Base-by-base conservation (phyloP, 2,797 vertebrate species). In the Danionella dracula region DNA sequence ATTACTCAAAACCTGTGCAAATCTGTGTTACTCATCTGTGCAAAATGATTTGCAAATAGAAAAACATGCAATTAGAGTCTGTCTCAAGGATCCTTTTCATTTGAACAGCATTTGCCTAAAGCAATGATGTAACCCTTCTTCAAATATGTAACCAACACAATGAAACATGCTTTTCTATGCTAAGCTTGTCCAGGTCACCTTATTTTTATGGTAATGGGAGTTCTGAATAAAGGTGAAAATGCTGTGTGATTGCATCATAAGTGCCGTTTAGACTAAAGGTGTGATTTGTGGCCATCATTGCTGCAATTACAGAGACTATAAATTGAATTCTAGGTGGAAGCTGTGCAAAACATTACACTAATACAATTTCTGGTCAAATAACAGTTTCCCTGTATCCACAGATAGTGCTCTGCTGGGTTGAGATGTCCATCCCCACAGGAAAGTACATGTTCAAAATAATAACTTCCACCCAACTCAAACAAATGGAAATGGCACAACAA, bases 401-500 rank as follows among this genome's bases (percentile, higher is more conserved):
- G 16, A 5, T 40, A 42, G 44, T 13, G 32, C 58, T 38, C 12
- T 17, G 15, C 19, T 34, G 23, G 54, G 16, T 12, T 37, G 6
- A 63, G 50, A 16, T 21, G 3, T 32, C 35, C 49, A 17, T 46
- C 82, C 32, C 82, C 82, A 79, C 80, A 81, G 75, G 74, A 83
- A 62, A 83, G 72, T 50, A 79, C 79, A 78, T 74, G 49, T 79
- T 78, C 76, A 84, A 89, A 88, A 87, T 86, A 89, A 89, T 90
- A 86, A 87, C 81, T 81, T 76, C 83, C 87, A 85, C 87, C 83
- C 82, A 76, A 68, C 83, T 83, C 86, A 88, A 89, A 89, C 87
- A 90, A 91, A 86, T 76, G 75, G 77, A 81, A 82, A 84, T 81
- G 83, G 88, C 87, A 88, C 83, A 82, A 86, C 87, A 87, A 89